Evolutionary conservation across 1,140 invertebrate species (phyloP).

Genomic region (Ctenoplectra terminalis): DNA sequence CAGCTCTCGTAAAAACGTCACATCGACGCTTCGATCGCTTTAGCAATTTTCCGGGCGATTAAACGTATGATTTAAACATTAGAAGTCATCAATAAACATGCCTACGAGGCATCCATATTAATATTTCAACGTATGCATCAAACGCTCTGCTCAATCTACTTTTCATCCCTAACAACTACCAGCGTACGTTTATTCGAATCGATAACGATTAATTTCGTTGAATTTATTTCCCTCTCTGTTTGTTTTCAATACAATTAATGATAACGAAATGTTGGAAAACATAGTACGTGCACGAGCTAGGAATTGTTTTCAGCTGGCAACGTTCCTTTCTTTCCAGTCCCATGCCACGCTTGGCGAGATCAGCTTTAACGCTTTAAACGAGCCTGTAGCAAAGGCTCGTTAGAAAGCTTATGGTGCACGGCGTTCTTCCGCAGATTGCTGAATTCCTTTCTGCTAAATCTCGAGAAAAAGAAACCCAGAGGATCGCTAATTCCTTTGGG

Average conservation of each 20-base stretch:
- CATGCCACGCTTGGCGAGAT: slow-evolving; percentile 47
- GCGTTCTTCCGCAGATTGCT: slow-evolving; percentile 64
- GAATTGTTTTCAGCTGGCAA: neutral
- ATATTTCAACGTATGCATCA: neutral
- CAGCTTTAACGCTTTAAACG: slow-evolving; percentile 70
- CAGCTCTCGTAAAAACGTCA: neutral
- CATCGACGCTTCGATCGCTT: neutral
- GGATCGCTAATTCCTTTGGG: slow-evolving; percentile 5
- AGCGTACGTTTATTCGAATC: neutral
- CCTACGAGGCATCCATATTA: neutral
- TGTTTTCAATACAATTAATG: neutral
- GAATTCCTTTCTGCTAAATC: slow-evolving; percentile 39
- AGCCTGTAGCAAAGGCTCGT: slow-evolving; percentile 59
- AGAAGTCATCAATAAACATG: neutral
- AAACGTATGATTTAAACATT: slow-evolving; percentile 14
- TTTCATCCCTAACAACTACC: neutral
- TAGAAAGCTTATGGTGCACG: slow-evolving; percentile 61
- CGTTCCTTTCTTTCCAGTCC: slow-evolving; percentile 12
- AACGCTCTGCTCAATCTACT: neutral
- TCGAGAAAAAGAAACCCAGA: neutral
- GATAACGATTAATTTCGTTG: neutral
- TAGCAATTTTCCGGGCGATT: neutral
- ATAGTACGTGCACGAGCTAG: neutral
- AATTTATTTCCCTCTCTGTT: neutral
- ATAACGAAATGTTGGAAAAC: neutral